These are phyloP conservation scores for Cottoperca gobio DNA, from an alignment of 2,797 vertebrate genomes.

Conservation along the genomic window DNA sequence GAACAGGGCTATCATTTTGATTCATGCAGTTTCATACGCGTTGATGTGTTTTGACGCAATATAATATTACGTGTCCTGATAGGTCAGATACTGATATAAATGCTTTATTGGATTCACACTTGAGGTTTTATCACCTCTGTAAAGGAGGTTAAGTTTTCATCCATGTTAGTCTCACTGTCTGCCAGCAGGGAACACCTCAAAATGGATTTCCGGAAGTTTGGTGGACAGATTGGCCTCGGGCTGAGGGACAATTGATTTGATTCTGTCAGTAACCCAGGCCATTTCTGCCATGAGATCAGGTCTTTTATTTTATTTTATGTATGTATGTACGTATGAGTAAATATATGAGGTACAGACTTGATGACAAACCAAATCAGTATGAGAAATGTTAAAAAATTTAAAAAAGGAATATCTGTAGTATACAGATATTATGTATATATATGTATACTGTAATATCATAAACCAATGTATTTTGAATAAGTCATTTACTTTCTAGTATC, in stretches of 20 bases:
- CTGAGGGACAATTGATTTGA: constrained; percentile 61
- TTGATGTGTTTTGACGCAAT: constrained; percentile 42
- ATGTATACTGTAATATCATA: background rate
- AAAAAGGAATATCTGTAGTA: background rate
- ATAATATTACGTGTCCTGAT: constrained; percentile 32
- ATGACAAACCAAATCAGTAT: background rate
- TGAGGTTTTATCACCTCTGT: constrained; percentile 19
- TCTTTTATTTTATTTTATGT: constrained; percentile 2
- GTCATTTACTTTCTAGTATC: background rate
- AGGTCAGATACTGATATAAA: constrained; percentile 50
- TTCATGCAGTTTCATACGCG: constrained; percentile 53
- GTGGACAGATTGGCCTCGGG: constrained; percentile 33
- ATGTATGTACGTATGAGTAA: accelerated
- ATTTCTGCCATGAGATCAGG: constrained; percentile 12
- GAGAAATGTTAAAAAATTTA: background rate
- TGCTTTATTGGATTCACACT: constrained; percentile 38
- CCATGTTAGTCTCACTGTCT: constrained; percentile 1
- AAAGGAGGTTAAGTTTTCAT: constrained; percentile 22
- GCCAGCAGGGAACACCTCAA: constrained; percentile 40
- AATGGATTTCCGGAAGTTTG: constrained; percentile 51
- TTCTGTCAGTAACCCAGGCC: constrained; percentile 27
- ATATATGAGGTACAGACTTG: background rate
- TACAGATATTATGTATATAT: background rate
- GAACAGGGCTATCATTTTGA: constrained; percentile 42
- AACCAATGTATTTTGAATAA: background rate